A percentile compares a stretch with the other conserved stretches of the same genome.
These are phyloP conservation scores for Laothoe populi DNA, from an alignment of 2,888 invertebrate species.

Conservation along the genomic window DNA sequence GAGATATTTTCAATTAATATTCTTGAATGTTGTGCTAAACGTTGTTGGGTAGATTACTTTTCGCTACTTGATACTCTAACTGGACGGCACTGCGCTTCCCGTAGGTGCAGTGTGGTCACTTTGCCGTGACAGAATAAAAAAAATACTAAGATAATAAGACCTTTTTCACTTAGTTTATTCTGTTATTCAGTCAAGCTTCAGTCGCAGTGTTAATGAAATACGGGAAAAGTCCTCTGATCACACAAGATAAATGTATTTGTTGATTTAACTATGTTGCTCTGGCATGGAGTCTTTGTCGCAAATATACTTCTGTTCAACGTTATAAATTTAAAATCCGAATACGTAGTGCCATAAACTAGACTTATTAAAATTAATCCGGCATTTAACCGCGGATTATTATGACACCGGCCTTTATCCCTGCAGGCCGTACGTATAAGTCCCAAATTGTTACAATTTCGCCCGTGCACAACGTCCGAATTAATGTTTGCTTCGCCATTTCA, in stretches of 20 bases:
- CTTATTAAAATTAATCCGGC: slow-evolving; percentile 42
- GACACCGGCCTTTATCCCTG: slow-evolving; percentile 41
- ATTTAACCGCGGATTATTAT: slow-evolving; percentile 38
- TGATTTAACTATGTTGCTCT: neutral
- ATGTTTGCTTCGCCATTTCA: slow-evolving; percentile 18
- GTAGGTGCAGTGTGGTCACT: too few relatives aligned
- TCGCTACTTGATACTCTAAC: too few relatives aligned
- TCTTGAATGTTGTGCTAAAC: neutral
- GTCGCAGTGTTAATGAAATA: too few relatives aligned
- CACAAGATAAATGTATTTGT: too few relatives aligned
- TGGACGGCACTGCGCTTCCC: too few relatives aligned
- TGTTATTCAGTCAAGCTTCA: too few relatives aligned
- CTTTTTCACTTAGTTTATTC: neutral
- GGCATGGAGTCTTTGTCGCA: neutral
- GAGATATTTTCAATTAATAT: slow-evolving; percentile 17
- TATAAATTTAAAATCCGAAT: slow-evolving; percentile 24
- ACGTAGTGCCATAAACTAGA: slow-evolving; percentile 27
- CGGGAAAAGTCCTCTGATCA: too few relatives aligned
- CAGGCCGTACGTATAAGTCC: slow-evolving; percentile 38
- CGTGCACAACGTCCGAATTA: slow-evolving; percentile 29
- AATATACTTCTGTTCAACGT: slow-evolving; percentile 20
- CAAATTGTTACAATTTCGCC: slow-evolving; percentile 41
- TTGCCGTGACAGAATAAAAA: too few relatives aligned
- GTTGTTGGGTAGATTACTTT: neutral
- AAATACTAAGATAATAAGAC: too few relatives aligned